Evolutionary conservation across 2,888 invertebrate species (phyloP).

Genomic region (Drosophila nigricruria): DNA sequence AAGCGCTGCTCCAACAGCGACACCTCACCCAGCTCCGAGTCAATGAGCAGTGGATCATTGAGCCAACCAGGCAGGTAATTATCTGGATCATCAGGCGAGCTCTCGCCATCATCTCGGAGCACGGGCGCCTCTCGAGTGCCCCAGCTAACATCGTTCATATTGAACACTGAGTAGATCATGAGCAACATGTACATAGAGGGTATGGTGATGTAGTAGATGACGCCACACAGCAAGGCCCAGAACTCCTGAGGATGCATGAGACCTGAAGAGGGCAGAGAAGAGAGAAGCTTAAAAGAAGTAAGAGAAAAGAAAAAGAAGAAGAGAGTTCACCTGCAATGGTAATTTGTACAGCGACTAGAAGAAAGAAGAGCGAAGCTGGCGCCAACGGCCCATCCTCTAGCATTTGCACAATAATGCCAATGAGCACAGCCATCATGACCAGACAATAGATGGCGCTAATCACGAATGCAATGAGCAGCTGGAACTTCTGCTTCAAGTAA

Average conservation of each 20-base stretch:
- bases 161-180: conserved; percentile 96
- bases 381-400: conserved; percentile 92
- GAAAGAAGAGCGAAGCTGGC: conserved; percentile 93
- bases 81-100: conserved; percentile 33
- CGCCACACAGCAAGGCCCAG: conserved; percentile 90
- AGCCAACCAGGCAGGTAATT: conserved; percentile 87
- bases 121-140: conserved; percentile 93
- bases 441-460: conserved; percentile 92
- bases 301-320: not conserved
- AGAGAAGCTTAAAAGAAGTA: not conserved
- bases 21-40: conserved; percentile 89
- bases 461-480: conserved; percentile 90
- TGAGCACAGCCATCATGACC: conserved; percentile 94
- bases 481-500: conserved; percentile 87
- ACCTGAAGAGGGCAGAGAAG: conserved; percentile 82
- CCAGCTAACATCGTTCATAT: conserved; percentile 97
- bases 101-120: conserved; percentile 47
- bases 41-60: conserved; percentile 88
- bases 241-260: conserved; percentile 93
- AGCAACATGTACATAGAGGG: conserved; percentile 98
- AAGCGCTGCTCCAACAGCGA: conserved; percentile 89
- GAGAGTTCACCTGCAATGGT: conserved; percentile 87
- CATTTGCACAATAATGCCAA: conserved; percentile 92
- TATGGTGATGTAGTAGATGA: conserved; percentile 95
- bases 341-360: conserved; percentile 90